These are phyloP conservation scores for Tetramorium parvispinum DNA, from an alignment of 1,140 invertebrate genomes.

Conservation along the genomic window DNA sequence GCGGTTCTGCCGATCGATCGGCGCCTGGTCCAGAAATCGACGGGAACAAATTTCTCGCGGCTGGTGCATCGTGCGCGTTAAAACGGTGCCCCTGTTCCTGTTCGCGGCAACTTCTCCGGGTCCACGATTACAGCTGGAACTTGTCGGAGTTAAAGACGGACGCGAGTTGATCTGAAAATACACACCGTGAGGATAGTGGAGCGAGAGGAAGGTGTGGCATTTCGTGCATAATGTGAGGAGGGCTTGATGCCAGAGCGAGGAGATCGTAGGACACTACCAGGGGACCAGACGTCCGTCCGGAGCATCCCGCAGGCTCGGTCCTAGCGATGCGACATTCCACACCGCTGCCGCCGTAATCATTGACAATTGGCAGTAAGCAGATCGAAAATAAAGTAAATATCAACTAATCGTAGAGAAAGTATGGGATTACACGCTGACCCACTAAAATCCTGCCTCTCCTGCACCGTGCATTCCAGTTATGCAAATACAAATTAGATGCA, in stretches of 20 bases:
- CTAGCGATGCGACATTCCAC: slow-evolving; percentile 75
- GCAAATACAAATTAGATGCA: not conserved
- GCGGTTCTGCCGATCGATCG: not conserved
- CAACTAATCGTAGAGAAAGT: not conserved
- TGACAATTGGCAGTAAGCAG: slow-evolving; percentile 77
- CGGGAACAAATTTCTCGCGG: not conserved
- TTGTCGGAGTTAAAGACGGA: slow-evolving; percentile 1
- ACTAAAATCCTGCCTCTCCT: not conserved
- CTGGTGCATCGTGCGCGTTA: slow-evolving; percentile 31
- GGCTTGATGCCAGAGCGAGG: slow-evolving; percentile 47
- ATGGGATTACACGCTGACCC: not conserved
- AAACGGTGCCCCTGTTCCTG: slow-evolving; percentile 30
- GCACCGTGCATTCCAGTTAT: not conserved
- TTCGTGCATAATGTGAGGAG: slow-evolving; percentile 24
- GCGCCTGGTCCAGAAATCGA: not conserved
- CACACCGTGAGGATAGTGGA: not conserved
- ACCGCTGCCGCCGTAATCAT: slow-evolving; percentile 66
- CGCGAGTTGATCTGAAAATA: slow-evolving; percentile 51
- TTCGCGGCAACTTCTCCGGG: not conserved
- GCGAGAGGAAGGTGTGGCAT: not conserved
- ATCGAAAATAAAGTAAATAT: not conserved
- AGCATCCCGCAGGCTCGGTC: slow-evolving; percentile 56
- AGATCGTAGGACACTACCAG: slow-evolving; percentile 36
- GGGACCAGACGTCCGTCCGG: slow-evolving; percentile 53
- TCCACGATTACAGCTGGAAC: slow-evolving; percentile 39